phyloP scores from a whole-genome alignment of 2,797 vertebrate genomes.

The Lophotriccus pileatus region DNA sequence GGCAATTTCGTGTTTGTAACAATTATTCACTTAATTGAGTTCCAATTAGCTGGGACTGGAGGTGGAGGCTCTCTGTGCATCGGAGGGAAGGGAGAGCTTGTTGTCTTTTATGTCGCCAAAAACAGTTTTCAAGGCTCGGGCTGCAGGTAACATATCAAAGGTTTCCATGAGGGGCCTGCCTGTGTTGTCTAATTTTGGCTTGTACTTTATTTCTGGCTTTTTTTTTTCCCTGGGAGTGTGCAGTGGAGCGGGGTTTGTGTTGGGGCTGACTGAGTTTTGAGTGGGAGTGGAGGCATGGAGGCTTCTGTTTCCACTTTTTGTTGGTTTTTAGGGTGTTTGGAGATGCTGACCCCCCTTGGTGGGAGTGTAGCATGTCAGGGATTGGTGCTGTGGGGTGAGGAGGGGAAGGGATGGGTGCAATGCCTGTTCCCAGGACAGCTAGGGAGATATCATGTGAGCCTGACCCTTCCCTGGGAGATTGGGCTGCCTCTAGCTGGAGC shows the following conservation, averaged over 20 bases:
- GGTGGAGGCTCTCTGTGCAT: not conserved
- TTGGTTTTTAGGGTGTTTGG: not conserved
- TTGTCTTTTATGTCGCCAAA: not conserved
- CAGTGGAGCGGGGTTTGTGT: accelerated
- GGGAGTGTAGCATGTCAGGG: accelerated
- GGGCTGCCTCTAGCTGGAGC: not conserved
- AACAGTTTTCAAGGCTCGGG: not conserved
- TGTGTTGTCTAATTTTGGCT: not conserved
- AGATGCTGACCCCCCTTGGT: not conserved
- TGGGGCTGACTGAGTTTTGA: not conserved
- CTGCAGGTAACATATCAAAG: not conserved
- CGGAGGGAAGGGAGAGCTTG: not conserved
- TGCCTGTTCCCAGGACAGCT: accelerated
- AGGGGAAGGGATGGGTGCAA: not conserved
- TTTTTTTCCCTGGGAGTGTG: accelerated
- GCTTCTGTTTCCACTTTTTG: not conserved
- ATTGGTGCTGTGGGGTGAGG: accelerated
- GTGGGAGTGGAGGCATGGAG: not conserved
- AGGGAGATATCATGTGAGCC: not conserved
- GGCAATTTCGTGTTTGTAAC: slow-evolving; percentile 74
- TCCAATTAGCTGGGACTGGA: slow-evolving; percentile 71
- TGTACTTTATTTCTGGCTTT: not conserved
- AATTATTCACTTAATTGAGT: slow-evolving; percentile 80
- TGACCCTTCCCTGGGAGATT: not conserved
- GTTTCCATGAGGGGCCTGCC: not conserved